Conservation (phyloP, 1,140 invertebrate species). For the Limonius californicus region DNA sequence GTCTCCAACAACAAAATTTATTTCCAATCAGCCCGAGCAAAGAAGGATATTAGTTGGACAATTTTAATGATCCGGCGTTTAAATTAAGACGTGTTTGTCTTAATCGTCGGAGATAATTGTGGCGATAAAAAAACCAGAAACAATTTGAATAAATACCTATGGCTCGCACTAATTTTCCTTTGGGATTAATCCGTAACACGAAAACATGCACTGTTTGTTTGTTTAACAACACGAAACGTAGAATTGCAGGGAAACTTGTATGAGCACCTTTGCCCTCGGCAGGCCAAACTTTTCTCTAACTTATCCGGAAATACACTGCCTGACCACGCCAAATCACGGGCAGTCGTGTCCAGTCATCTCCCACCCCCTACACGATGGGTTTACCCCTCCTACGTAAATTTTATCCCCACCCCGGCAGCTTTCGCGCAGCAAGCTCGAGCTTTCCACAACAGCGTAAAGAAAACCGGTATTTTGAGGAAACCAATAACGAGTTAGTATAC, state of each 20-base stretch:
- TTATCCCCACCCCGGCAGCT: conserved; percentile 3
- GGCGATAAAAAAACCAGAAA: background rate
- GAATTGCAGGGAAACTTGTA: background rate
- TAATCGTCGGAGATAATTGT: background rate
- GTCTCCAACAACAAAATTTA: background rate
- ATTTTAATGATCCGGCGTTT: background rate
- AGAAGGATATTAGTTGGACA: background rate
- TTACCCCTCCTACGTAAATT: conserved; percentile 21
- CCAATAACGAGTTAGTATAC: too few relatives aligned
- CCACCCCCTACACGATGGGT: conserved; percentile 25
- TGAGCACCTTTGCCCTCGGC: background rate
- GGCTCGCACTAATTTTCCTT: background rate
- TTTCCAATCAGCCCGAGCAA: too few relatives aligned
- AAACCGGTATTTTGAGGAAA: too few relatives aligned
- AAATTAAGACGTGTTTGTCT: background rate
- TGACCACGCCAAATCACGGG: conserved; percentile 29
- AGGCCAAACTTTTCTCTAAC: background rate
- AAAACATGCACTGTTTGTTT: too few relatives aligned
- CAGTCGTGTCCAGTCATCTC: conserved; percentile 28
- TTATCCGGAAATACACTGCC: conserved; percentile 6
- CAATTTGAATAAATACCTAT: background rate
- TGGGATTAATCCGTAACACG: too few relatives aligned
- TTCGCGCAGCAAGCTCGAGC: too few relatives aligned
- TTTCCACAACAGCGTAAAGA: too few relatives aligned
- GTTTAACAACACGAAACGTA: too few relatives aligned